Evolutionary conservation across 2,888 invertebrate genomes (phyloP), one percentile per base, ranked within the genome.

Genomic region (Calameuta filiformis): DNA sequence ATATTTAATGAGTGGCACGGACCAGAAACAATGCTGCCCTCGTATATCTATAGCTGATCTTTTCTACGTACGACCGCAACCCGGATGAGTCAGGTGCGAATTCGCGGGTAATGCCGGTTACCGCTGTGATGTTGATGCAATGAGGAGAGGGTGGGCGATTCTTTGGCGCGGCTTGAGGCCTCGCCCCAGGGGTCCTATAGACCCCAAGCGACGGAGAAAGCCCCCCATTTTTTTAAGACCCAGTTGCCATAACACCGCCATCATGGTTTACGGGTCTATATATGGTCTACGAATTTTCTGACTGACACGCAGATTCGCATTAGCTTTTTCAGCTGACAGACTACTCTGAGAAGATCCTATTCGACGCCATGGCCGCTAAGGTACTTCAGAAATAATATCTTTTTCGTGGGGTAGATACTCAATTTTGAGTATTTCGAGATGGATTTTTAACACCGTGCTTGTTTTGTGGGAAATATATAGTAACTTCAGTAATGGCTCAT

Each of bases 51-150:
- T 56, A 56, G 23, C 0, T 56, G 23, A 56, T 56, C 40, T 15
- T 15, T 56, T 23, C 40, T 56, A 56, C 9, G 40, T 56, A 56
- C 40, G 40, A 56, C 31, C 71, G 31, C 12, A 33, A 31, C 71
- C 71, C 71, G 71, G 71, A 71, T 71, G 71, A 71, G 71, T 71
- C 71, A 71, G 71, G 31, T 71, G 71, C 71, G 71, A 71, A 71
- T 71, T 71, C 9, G 31, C 33, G 31, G 31, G 12, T 71, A 56
- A 56, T 56, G 40, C 23, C 9, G 9, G 40, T 56, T 56, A 56
- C 40, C 23, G 23, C 40, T 56, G 40, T 56, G 40, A 23, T 56
- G 40, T 23, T 56, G 40, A 15, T 15, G 40, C 40, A 56, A 56
- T 56, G 40, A 56, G 40, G 40, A 56, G 40, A 56, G 40, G 40